Conservation (phyloP, 2,113 vertebrate species). For the Dermatemys mawii region DNA sequence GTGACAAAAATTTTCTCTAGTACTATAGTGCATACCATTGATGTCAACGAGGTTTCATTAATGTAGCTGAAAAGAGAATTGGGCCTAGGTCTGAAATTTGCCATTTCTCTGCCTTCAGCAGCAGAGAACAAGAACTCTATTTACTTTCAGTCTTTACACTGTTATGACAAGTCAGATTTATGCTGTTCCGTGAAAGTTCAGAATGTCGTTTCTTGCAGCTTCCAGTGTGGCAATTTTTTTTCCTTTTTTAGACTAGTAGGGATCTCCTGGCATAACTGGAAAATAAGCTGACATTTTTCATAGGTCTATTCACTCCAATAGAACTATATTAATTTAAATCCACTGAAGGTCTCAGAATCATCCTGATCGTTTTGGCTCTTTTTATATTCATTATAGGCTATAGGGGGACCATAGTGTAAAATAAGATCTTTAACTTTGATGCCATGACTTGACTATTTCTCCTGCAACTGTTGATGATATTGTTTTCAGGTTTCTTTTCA, state of each 20-base stretch:
- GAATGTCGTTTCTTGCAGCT: background rate
- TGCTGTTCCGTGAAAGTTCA: background rate
- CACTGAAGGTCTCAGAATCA: fast-evolving
- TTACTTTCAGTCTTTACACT: background rate
- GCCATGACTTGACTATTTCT: background rate
- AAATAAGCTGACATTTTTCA: background rate
- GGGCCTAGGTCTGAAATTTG: background rate
- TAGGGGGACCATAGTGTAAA: background rate
- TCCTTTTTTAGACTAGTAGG: background rate
- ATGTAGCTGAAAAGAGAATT: fast-evolving
- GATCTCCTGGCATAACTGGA: background rate
- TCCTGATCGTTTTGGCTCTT: background rate
- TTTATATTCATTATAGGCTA: background rate
- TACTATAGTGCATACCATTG: fast-evolving
- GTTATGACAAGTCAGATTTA: background rate
- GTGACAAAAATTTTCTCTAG: background rate
- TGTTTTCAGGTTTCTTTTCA: background rate
- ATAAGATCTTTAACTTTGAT: background rate
- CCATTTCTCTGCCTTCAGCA: background rate
- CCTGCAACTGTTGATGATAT: background rate
- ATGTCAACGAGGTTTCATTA: background rate
- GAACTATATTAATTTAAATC: background rate
- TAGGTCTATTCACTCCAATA: background rate
- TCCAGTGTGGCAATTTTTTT: background rate
- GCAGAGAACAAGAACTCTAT: background rate